Conservation (phyloP, 2,797 vertebrate genomes). For the Rhincodon typus region DNA sequence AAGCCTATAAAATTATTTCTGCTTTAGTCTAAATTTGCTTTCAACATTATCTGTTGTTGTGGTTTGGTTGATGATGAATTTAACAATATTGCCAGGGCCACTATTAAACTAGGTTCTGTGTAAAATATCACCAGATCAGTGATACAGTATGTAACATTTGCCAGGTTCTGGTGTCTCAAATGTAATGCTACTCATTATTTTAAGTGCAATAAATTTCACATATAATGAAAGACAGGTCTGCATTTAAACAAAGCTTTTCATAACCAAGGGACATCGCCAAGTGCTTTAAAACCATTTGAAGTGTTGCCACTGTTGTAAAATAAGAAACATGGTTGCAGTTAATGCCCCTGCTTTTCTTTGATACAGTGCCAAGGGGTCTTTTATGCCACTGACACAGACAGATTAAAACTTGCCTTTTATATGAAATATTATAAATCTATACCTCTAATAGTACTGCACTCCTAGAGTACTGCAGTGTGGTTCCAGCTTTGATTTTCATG, state of each 20-base stretch:
- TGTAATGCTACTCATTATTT: background rate
- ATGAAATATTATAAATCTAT: too few species aligned
- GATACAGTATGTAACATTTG: too few species aligned
- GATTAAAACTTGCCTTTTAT: background rate
- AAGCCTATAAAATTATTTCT: background rate
- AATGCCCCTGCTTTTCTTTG: too few species aligned
- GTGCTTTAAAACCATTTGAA: too few species aligned
- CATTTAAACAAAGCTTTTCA: too few species aligned
- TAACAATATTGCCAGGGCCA: background rate
- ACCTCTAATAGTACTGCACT: too few species aligned
- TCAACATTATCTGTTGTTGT: background rate
- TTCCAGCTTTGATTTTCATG: background rate
- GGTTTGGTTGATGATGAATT: background rate
- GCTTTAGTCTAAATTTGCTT: background rate
- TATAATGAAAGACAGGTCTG: too few species aligned
- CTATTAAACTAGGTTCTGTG: background rate
- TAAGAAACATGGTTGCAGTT: too few species aligned
- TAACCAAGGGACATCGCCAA: too few species aligned
- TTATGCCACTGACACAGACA: background rate
- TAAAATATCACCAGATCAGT: background rate
- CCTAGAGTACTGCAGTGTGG: background rate
- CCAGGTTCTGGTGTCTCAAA: background rate
- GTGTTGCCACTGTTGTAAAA: too few species aligned
- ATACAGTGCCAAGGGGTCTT: background rate
- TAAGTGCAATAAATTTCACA: background rate